Conservation (phyloP, 1,140 invertebrate genomes). For the Elysia chlorotica region DNA sequence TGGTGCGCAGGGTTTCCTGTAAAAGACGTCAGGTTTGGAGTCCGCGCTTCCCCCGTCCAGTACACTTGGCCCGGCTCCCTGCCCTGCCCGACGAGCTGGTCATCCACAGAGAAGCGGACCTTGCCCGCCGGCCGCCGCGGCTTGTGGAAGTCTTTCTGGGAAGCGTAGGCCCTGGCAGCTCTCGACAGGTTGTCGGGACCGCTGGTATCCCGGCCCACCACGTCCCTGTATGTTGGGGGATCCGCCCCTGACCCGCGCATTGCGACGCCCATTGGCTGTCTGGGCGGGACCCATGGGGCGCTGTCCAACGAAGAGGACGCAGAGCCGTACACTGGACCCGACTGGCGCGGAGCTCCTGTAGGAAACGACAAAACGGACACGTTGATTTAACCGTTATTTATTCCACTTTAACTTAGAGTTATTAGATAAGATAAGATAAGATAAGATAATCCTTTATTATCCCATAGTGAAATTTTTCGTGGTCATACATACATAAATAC, state of each 20-base stretch:
- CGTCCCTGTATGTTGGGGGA: neutral
- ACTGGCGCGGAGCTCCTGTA: neutral
- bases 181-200: constrained; percentile 1
- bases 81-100: neutral
- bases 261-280: neutral
- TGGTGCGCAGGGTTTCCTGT: neutral
- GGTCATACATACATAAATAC: no score
- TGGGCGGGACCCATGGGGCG: no score
- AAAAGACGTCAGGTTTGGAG: neutral
- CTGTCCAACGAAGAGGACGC: no score
- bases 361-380: neutral
- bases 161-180: neutral
- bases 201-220: neutral
- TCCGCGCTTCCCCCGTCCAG: no score
- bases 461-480: no score
- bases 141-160: constrained; percentile 9
- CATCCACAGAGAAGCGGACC: constrained; percentile 17
- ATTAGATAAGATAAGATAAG: no score
- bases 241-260: neutral
- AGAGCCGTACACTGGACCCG: no score
- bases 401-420: no score
- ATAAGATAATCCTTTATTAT: no score
- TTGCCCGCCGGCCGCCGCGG: neutral
- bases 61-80: neutral
- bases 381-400: no score